Evolutionary conservation across 1,140 invertebrate genomes (phyloP).

Genomic region (Magallana ariakensis): DNA sequence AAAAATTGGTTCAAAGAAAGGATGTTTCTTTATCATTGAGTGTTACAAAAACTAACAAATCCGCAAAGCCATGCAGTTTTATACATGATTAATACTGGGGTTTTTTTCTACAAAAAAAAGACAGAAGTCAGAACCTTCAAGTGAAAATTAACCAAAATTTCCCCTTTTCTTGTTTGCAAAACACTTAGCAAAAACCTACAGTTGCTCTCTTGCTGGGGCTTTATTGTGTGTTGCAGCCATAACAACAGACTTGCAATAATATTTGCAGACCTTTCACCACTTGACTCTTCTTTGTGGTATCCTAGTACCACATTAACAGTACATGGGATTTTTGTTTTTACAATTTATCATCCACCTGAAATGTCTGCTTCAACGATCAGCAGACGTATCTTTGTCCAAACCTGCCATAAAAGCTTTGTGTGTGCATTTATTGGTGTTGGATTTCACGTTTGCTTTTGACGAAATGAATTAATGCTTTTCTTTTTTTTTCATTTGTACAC

Average conservation of each 20-base stretch:
- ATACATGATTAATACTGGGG: neutral
- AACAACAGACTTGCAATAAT: neutral
- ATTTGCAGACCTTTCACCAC: neutral
- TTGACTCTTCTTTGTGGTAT: constrained; percentile 6
- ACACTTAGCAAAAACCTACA: neutral
- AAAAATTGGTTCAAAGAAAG: no score
- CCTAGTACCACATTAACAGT: neutral
- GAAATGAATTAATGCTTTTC: neutral
- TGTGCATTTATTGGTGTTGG: neutral
- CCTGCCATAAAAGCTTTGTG: neutral
- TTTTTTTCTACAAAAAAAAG: neutral
- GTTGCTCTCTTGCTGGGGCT: neutral
- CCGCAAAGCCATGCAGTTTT: neutral
- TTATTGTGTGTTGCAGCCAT: neutral
- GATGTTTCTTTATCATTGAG: no score
- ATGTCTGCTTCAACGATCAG: neutral
- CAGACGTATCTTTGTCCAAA: neutral
- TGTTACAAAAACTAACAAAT: no score
- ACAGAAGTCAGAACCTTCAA: neutral
- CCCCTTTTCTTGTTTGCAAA: neutral
- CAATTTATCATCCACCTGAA: neutral
- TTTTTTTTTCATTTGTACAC: neutral
- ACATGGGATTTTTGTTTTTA: neutral
- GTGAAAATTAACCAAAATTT: neutral
- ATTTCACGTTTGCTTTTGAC: neutral